Conservation (phyloP, 30 jellyfish, hydroid and myxozoan genomes). For the Chironex yamaguchii region DNA sequence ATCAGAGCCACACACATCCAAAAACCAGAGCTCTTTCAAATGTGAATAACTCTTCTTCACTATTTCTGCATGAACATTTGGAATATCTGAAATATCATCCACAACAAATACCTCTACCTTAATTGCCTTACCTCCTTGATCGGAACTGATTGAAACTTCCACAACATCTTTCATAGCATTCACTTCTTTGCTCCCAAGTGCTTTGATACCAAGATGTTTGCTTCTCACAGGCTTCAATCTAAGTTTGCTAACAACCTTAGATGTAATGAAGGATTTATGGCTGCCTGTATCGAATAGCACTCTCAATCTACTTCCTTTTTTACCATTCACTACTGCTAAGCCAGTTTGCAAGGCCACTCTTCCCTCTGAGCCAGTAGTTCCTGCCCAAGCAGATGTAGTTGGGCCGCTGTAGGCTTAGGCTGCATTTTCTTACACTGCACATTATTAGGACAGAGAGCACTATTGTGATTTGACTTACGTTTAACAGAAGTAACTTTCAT, state of each 20-base stretch:
- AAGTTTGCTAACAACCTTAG: not conserved
- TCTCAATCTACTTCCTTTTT: not conserved
- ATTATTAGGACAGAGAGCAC: no score
- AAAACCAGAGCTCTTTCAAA: constrained; percentile 27
- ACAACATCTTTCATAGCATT: constrained; percentile 5
- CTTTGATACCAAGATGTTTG: not conserved
- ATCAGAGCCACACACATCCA: constrained; percentile 46
- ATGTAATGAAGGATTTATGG: constrained; percentile 15
- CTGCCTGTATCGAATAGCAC: constrained; percentile 7
- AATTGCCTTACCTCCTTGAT: not conserved
- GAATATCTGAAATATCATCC: not conserved
- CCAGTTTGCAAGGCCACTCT: constrained; percentile 25
- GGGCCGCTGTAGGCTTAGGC: no score
- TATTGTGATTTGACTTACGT: no score
- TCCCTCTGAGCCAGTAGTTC: not conserved
- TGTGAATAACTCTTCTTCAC: constrained; percentile 7
- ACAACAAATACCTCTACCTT: constrained; percentile 7
- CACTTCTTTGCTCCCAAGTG: constrained; percentile 19
- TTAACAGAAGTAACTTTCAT: no score
- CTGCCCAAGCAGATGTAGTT: no score
- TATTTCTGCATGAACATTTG: constrained; percentile 14
- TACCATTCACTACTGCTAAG: constrained; percentile 6
- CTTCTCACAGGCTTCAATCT: not conserved
- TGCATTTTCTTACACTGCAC: no score
- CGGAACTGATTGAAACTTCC: not conserved